phyloP scores from a whole-genome alignment of 1,140 invertebrate genomes.

The Cydia pomonella region DNA sequence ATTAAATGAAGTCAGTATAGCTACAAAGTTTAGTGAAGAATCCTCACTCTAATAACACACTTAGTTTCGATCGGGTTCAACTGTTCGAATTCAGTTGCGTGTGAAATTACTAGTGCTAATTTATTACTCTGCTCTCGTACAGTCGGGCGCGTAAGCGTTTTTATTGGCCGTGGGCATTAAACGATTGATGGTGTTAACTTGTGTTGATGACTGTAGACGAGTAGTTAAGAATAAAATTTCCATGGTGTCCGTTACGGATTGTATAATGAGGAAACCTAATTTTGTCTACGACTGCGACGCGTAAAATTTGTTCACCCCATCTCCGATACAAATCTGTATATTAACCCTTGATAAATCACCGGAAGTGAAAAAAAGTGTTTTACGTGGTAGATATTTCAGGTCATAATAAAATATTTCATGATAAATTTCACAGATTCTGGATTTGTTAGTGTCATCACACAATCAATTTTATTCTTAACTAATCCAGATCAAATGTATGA shows the following conservation, averaged over 20 bases:
- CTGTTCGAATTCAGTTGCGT: slow-evolving; percentile 24
- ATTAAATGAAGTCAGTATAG: not conserved
- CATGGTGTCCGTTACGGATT: not conserved
- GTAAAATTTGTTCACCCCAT: too few species aligned
- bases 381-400: too few species aligned
- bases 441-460: too few species aligned
- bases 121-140: slow-evolving; percentile 11
- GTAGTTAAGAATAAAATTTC: not conserved
- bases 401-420: too few species aligned
- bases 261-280: too few species aligned
- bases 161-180: not conserved
- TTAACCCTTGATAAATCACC: too few species aligned
- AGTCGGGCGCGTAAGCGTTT: not conserved
- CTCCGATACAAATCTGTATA: too few species aligned
- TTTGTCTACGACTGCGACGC: too few species aligned
- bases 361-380: too few species aligned
- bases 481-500: too few species aligned
- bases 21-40: not conserved
- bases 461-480: too few species aligned
- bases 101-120: slow-evolving; percentile 30
- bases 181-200: slow-evolving; percentile 11
- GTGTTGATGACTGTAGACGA: not conserved
- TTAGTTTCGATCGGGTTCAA: slow-evolving; percentile 27
- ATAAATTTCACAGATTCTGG: too few species aligned
- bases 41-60: slow-evolving; percentile 18